Conservation (phyloP, 2,888 invertebrate genomes). For the Monopis laevigella region DNA sequence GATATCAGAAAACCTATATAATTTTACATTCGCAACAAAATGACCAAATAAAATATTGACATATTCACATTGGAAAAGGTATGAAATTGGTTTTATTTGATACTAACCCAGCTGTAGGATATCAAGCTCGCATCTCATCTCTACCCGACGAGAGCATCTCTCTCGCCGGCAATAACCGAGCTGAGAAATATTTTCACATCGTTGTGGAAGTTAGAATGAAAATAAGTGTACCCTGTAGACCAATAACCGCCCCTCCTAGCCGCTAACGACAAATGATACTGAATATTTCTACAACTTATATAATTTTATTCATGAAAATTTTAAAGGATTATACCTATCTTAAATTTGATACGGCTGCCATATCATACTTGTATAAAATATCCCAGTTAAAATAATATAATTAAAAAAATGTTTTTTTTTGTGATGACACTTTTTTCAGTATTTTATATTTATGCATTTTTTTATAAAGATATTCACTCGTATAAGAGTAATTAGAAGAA, state of each 20-base stretch:
- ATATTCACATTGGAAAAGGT: slow-evolving; percentile 3
- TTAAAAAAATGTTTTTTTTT: too few species aligned
- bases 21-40: neutral
- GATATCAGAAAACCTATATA: too few species aligned
- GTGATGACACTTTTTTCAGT: too few species aligned
- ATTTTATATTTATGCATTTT: too few species aligned
- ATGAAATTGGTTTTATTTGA: slow-evolving; percentile 1
- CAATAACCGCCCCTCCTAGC: slow-evolving; percentile 35
- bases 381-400: too few species aligned
- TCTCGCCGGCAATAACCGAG: slow-evolving; percentile 54
- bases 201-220: slow-evolving; percentile 64
- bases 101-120: neutral
- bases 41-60: neutral
- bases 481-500: too few species aligned
- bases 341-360: too few species aligned
- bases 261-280: slow-evolving; percentile 44
- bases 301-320: slow-evolving; percentile 55
- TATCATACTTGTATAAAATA: too few species aligned
- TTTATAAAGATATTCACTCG: too few species aligned
- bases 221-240: slow-evolving; percentile 57
- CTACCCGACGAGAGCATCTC: slow-evolving; percentile 36
- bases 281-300: slow-evolving; percentile 48
- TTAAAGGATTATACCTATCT: too few species aligned
- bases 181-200: slow-evolving; percentile 63
- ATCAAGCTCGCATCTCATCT: slow-evolving; percentile 7